Conservation (phyloP, 2,888 invertebrate genomes). For the Netelia inedita region DNA sequence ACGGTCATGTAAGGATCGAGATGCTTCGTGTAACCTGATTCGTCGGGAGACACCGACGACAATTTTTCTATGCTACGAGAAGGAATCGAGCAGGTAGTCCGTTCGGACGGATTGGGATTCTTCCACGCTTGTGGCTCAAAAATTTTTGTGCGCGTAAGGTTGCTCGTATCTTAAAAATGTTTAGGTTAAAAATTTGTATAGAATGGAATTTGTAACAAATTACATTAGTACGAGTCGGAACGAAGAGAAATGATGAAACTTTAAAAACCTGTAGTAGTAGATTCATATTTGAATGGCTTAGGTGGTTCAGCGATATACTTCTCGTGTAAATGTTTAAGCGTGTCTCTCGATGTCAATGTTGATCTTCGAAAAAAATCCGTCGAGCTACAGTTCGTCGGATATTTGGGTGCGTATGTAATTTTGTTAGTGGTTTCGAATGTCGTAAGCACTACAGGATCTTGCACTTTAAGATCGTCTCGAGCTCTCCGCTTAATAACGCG, state of each 20-base stretch:
- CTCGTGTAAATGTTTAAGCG: slow-evolving; percentile 67
- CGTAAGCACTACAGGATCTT: slow-evolving; percentile 31
- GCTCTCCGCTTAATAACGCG: slow-evolving; percentile 45
- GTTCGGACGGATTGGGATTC: slow-evolving; percentile 54
- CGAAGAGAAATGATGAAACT: neutral
- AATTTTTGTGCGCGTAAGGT: slow-evolving; percentile 40
- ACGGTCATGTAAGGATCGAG: slow-evolving; percentile 85
- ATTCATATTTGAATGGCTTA: slow-evolving; percentile 54
- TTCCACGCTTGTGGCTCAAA: slow-evolving; percentile 47
- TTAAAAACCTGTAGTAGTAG: slow-evolving; percentile 63
- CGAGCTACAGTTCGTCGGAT: slow-evolving; percentile 26
- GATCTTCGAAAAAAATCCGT: slow-evolving; percentile 64
- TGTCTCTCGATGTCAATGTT: slow-evolving; percentile 37
- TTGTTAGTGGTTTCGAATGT: slow-evolving; percentile 39
- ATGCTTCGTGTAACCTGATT: slow-evolving; percentile 81
- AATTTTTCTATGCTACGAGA: slow-evolving; percentile 83
- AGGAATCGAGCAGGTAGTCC: slow-evolving; percentile 73
- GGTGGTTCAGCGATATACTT: slow-evolving; percentile 66
- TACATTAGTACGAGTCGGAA: neutral
- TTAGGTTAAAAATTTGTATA: neutral
- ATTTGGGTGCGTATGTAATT: slow-evolving; percentile 51
- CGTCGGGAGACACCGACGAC: slow-evolving; percentile 81
- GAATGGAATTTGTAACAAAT: neutral
- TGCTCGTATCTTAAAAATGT: slow-evolving; percentile 51
- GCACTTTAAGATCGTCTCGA: slow-evolving; percentile 48